Base-by-base conservation (phyloP, 2,888 invertebrate genomes). In the Entomobrya proxima region DNA sequence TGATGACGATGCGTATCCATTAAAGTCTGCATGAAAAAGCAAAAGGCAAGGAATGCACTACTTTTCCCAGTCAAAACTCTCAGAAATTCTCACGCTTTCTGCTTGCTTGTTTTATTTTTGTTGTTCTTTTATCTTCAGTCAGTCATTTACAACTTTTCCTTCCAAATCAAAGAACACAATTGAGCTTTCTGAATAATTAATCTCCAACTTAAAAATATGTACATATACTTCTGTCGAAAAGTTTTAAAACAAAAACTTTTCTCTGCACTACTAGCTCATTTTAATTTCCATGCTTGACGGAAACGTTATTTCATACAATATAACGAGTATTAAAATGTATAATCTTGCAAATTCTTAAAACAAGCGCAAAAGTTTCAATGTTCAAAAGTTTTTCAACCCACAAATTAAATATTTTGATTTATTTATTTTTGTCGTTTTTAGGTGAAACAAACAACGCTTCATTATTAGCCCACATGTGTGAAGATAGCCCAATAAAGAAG, bases 391-490 rank as follows among this genome's bases (percentile, higher is more conserved):
- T n/a, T n/a, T n/a, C n/a, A n/a, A n/a, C n/a, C n/a, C n/a, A n/a
- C 55, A 24, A 27, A 55, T 27, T 21, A 24, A 21, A 9, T 27
- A 27, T 55, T 13, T 11, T 55, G 24, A 55, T 50, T 24, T 24
- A 7, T 55, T 24, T 24, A 24, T 55, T 40, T 44, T 74, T 24
- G 30, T 61, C 9, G 11, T 24, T 47, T 47, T 1, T 75, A 88
- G 88, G 81, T 32, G 88, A 88, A 64, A 78, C 78, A 24, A 85
- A 67, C 75, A 88, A 86, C 75, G 84, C 88, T 9, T 86, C 88
- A 2, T 55, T 88, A 9, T 58, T 88, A 2, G 87, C 88, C 18
- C 88, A 87, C 83, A 75, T 88, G 52, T 88, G 88, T 37, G 88
- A 88, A 18, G 88, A 88, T 47, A 86, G 85, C 0, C 85, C 87